Conservation (phyloP, 2,113 vertebrate genomes). For the Axis porcinus region DNA sequence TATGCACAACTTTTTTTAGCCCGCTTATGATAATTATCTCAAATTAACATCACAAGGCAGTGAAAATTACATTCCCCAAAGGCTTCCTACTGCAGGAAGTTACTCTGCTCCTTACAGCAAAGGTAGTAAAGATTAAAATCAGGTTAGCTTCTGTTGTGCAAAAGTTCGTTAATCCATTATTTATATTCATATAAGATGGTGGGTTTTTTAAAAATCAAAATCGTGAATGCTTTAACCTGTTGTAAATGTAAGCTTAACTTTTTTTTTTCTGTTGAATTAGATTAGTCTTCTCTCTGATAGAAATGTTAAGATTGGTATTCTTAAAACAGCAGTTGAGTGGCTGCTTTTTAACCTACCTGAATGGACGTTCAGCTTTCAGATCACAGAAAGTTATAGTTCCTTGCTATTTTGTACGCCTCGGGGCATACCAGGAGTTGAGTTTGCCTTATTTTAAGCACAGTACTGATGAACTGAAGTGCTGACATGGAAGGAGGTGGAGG, state of each 20-base stretch:
- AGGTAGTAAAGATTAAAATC: conserved; percentile 54
- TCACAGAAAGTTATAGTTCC: conserved; percentile 5
- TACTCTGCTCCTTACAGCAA: neutral
- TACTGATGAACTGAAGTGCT: neutral
- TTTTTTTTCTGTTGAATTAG: neutral
- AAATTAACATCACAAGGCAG: conserved; percentile 76
- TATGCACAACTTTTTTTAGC: conserved; percentile 11
- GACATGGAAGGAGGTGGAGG: neutral
- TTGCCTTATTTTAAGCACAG: conserved; percentile 15
- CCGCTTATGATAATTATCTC: conserved; percentile 69
- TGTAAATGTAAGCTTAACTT: conserved; percentile 42
- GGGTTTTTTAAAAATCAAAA: conserved; percentile 23
- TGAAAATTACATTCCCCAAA: conserved; percentile 67
- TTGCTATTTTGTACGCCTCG: neutral
- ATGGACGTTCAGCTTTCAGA: neutral
- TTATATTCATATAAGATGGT: conserved; percentile 20
- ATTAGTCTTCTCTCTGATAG: neutral
- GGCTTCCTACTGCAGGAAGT: conserved; percentile 55
- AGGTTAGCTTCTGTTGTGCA: conserved; percentile 24
- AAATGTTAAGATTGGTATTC: neutral
- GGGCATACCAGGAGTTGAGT: neutral
- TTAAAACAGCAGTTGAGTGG: neutral
- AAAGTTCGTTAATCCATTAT: conserved; percentile 6
- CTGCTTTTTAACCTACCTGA: conserved; percentile 4
- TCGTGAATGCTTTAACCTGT: conserved; percentile 40